A percentile compares a stretch with the other conserved stretches of the same genome.
Conservation (phyloP, 2,888 invertebrate species). For the Masnerella sp. region DNA sequence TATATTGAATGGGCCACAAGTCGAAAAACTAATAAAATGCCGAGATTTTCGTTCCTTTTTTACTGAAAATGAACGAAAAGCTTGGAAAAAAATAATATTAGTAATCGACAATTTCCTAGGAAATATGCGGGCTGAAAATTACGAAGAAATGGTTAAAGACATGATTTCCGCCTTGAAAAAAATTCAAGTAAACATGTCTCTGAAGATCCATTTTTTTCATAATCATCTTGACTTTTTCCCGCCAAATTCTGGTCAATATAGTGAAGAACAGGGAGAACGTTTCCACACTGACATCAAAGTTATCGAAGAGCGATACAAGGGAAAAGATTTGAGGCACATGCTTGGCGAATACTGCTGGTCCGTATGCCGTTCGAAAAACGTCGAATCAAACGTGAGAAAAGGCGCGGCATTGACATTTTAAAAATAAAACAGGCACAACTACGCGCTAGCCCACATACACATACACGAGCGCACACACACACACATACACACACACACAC, state of each 20-base stretch:
- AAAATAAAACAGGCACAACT: no score
- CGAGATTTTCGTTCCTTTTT: neutral
- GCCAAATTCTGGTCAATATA: constrained; percentile 64
- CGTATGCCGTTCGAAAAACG: neutral
- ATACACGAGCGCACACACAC: no score
- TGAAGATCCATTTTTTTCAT: constrained; percentile 68
- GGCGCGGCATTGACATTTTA: no score
- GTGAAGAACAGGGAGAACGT: constrained; percentile 67
- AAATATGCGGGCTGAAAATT: constrained; percentile 66
- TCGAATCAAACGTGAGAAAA: no score
- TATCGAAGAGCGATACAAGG: constrained; percentile 64
- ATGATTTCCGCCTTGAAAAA: constrained; percentile 46
- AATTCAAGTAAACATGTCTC: constrained; percentile 62
- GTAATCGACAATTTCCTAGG: constrained; percentile 60
- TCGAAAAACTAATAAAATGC: constrained; percentile 16
- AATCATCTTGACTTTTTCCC: constrained; percentile 64
- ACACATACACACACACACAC: no score
- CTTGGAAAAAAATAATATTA: constrained; percentile 42
- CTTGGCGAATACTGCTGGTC: constrained; percentile 64
- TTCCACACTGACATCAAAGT: constrained; percentile 67
- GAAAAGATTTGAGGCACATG: constrained; percentile 61
- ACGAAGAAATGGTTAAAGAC: constrained; percentile 59
- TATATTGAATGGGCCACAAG: constrained; percentile 49
- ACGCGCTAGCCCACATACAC: no score
- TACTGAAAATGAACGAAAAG: constrained; percentile 50